Evolutionary conservation across 37 sponge, comb jelly and placozoan genomes (phyloP), one percentile per base, ranked within the genome.

Genomic region (Halichondria panicea): DNA sequence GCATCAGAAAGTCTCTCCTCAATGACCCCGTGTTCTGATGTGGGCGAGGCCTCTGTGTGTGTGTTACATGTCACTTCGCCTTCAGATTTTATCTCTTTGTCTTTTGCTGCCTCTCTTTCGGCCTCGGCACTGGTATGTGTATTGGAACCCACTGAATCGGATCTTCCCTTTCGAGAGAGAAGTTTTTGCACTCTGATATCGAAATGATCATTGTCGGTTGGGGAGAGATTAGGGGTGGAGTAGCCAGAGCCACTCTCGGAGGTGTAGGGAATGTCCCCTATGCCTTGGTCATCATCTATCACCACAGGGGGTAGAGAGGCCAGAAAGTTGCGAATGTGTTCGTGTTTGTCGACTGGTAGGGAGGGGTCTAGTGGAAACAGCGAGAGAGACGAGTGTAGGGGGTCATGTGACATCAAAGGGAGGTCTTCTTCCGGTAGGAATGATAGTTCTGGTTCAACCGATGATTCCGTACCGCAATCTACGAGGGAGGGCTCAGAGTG

Each of bases 401-500:
- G 11, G 2, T 3, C 8, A 61, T 48, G 57, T 27, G n/a, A n/a
- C n/a, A n/a, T n/a, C 67, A 22, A 22, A 21, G 19, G 41, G 3
- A 38, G 36, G 18, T 21, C 67, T 41, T 40, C 67, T 40, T 66
- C 67, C 8, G 24, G 25, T 12, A 66, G 43, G 67, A 66, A 66
- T 1, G 67, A 3, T 11, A 40, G 43, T 40, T 66, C 67, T 4
- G 43, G 67, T 25, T 66, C 43, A 3, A 22, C 28, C 4, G 2
- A 1, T 33, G 13, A 12, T 15, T 56, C 15, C n/a, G 55, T 30
- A 21, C 66, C 35, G 31, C 32, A 22, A 38, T 72, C 41, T 34
- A 28, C 70, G 46, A 91, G 30, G 83, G 81, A 76, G 6, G 91
- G 74, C 24, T 91, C 91, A 31, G 91, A 91, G 28, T 57, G n/a